Base-by-base conservation (phyloP, 2,113 vertebrate genomes). In the Nothocercus nigrocapillus region DNA sequence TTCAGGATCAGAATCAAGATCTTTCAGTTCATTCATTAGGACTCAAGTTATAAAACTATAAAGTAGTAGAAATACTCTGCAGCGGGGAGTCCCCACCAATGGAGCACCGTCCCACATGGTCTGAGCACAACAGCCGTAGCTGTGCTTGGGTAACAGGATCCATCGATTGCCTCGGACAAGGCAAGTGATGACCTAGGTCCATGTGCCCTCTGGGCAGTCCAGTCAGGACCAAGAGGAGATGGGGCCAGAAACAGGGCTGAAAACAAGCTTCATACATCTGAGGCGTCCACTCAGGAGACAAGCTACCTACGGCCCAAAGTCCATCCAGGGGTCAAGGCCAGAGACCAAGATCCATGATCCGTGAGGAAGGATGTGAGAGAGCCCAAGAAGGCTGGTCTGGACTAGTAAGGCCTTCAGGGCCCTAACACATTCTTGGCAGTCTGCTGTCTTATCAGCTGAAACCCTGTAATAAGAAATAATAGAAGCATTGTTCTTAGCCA, bases 341-440 rank as follows among this genome's bases (percentile, higher is more conserved):
- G 53, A 70, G 22, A 8, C 1, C n/a, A 16, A 61, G 7, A 12
- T 69, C 1, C 8, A 7, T 59, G 28, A 11, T 21, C 2, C 24
- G 18, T 32, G 16, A 30, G 16, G 54, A 58, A 58, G 54, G 25
- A 16, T 7, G 3, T 9, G 5, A 20, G 70, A 54, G 42, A 22
- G 7, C 13, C 3, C 15, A 64, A 18, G 11, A 40, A 72, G 22
- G 7, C 11, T 56, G 19, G 36, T 5, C 8, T 83, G 22, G 19
- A 16, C 15, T 40, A 38, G 3, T 47, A 5, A 74, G 24, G 2
- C 5, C 9, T 7, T 38, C 25, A 5, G 0, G 14, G 13, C 18
- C 66, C 11, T 72, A 49, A 73, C 1, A 44, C 34, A 22, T 51
- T 10, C 21, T 6, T 54, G 12, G 32, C 16, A 80, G 8, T 42